phyloP scores from a whole-genome alignment of 2,113 vertebrate species.

The Cheilinus undulatus region DNA sequence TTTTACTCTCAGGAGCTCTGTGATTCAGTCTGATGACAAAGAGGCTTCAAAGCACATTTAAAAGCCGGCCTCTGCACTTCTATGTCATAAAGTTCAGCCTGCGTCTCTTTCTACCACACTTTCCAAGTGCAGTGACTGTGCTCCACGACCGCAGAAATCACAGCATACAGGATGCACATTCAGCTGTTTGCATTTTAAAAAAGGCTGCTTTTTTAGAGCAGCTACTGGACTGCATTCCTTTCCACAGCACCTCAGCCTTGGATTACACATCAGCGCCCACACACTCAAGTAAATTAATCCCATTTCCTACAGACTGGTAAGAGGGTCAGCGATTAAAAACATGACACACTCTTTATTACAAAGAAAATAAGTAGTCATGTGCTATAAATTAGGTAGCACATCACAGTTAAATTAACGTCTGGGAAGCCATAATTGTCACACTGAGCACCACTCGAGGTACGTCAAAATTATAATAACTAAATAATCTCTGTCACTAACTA shows the following conservation, averaged over 20 bases:
- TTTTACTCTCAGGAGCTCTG: slow-evolving; percentile 8
- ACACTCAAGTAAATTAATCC: slow-evolving; percentile 51
- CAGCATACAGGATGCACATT: slow-evolving; percentile 38
- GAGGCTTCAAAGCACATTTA: slow-evolving; percentile 19
- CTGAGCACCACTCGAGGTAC: neutral
- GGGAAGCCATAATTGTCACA: slow-evolving; percentile 19
- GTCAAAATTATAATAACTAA: slow-evolving; percentile 11
- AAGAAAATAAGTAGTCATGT: slow-evolving; percentile 37
- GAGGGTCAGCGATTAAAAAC: slow-evolving; percentile 28
- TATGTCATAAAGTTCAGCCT: slow-evolving; percentile 20
- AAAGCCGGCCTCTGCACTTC: slow-evolving; percentile 11
- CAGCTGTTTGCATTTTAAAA: slow-evolving; percentile 34
- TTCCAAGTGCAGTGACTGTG: slow-evolving; percentile 34
- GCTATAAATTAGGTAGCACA: slow-evolving; percentile 40
- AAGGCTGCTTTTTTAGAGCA: slow-evolving; percentile 19
- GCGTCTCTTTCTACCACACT: neutral
- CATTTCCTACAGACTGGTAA: slow-evolving; percentile 44
- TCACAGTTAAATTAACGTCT: slow-evolving; percentile 13
- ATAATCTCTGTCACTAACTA: neutral
- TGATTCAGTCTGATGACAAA: slow-evolving; percentile 36
- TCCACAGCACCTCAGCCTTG: slow-evolving; percentile 59
- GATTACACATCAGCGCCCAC: slow-evolving; percentile 58
- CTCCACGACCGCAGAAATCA: slow-evolving; percentile 43
- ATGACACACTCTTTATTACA: slow-evolving; percentile 41
- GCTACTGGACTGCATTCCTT: slow-evolving; percentile 48